A percentile compares a stretch with the other conserved stretches of the same genome.
These are phyloP conservation scores for Lucilia sericata DNA, from an alignment of 1,140 invertebrate genomes.

Conservation along the genomic window DNA sequence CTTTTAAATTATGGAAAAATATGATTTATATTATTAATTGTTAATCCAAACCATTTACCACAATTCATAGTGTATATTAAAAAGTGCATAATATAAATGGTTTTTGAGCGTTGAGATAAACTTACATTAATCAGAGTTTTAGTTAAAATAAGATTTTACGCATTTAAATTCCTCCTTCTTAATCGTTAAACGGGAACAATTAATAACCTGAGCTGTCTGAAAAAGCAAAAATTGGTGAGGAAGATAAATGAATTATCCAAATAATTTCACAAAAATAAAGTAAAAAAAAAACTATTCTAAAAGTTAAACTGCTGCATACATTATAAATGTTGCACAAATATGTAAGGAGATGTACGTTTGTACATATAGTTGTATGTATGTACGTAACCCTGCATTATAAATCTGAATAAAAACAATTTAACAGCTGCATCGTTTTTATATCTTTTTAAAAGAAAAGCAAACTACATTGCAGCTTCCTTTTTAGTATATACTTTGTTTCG, in stretches of 20 bases:
- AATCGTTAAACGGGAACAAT: constrained; percentile 10
- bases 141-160: constrained; percentile 33
- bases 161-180: background rate
- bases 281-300: background rate
- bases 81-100: no score
- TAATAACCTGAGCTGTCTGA: constrained; percentile 40
- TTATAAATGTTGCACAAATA: background rate
- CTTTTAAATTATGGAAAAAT: background rate
- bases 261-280: background rate
- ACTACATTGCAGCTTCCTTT: background rate
- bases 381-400: background rate
- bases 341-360: background rate
- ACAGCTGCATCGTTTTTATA: constrained; percentile 3
- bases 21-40: background rate
- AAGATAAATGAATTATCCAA: constrained; percentile 35
- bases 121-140: constrained; percentile 8
- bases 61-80: no score
- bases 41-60: no score
- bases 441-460: background rate
- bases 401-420: background rate
- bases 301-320: background rate
- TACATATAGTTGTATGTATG: background rate
- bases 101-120: background rate
- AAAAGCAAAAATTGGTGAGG: constrained; percentile 38
- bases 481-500: background rate